Evolutionary conservation across 2,797 vertebrate genomes (phyloP).

Genomic region (Lagodon rhomboides): DNA sequence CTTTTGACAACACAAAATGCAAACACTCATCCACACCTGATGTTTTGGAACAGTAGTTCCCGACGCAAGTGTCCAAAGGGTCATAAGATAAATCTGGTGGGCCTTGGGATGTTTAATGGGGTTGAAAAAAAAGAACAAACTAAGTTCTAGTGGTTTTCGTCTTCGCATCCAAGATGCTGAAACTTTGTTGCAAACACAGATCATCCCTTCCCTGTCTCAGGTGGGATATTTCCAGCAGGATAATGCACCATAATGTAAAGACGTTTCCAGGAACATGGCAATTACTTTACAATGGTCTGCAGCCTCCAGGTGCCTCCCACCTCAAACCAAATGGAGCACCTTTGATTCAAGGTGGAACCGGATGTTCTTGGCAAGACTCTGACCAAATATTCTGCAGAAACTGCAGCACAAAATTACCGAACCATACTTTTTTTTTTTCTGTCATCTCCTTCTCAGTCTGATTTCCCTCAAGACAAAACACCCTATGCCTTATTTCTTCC

Average conservation of each 20-base stretch:
- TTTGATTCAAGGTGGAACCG: constrained; percentile 26
- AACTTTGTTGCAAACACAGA: not conserved
- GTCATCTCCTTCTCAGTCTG: not conserved
- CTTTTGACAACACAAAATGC: not conserved
- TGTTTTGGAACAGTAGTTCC: not conserved
- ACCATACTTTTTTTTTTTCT: not conserved
- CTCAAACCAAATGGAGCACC: not conserved
- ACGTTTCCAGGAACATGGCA: constrained; percentile 11
- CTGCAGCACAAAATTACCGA: not conserved
- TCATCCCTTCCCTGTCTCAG: not conserved
- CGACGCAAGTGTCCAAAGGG: too few species aligned
- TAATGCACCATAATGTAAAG: constrained; percentile 20
- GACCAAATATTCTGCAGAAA: constrained; percentile 10
- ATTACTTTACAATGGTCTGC: constrained; percentile 2
- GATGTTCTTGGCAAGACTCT: constrained; percentile 3
- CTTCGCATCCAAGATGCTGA: not conserved
- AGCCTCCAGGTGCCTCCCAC: constrained; percentile 7
- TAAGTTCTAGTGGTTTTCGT: constrained; percentile 1
- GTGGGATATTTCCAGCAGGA: constrained; percentile 4
- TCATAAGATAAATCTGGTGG: too few species aligned
- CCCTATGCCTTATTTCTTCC: not conserved
- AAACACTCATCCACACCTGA: not conserved
- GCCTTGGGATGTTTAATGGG: too few species aligned
- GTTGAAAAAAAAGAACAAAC: too few species aligned
- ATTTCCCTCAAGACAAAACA: not conserved